phyloP scores from a whole-genome alignment of 2,797 vertebrate genomes.

The Anguilla marmorata region DNA sequence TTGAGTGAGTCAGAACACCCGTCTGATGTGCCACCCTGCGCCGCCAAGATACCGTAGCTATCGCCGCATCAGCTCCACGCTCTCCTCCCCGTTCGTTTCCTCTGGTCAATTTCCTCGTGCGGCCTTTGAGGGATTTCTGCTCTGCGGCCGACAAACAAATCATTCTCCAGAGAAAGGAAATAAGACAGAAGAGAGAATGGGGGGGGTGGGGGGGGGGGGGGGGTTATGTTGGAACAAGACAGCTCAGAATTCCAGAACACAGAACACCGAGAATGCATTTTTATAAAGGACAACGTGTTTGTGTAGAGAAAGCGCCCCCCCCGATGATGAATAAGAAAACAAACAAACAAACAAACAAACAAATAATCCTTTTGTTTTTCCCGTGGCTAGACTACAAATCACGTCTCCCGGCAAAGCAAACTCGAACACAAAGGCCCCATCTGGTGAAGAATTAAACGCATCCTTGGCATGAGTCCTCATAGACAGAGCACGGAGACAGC shows the following conservation, averaged over 20 bases:
- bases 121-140: background rate
- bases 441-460: background rate
- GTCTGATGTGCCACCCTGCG: background rate
- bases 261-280: constrained; percentile 2
- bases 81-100: background rate
- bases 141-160: constrained; percentile 3
- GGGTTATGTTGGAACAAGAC: background rate
- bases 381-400: constrained; percentile 16
- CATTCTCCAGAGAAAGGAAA: background rate
- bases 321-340: constrained; percentile 3
- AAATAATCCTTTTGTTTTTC: constrained; percentile 16
- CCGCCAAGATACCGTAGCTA: background rate
- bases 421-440: background rate
- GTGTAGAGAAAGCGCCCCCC: background rate
- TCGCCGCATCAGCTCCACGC: too few species aligned
- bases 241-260: constrained; percentile 6
- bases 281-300: background rate
- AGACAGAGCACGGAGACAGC: background rate
- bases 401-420: background rate
- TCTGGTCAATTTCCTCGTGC: background rate
- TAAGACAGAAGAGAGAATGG: background rate
- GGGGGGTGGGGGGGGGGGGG: too few species aligned
- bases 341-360: constrained; percentile 25
- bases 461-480: background rate
- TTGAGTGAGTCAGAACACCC: background rate